Percentiles rank a stretch among this genome's conserved stretches.
These are phyloP conservation scores for Eristalis arbustorum DNA, from an alignment of 2,888 invertebrate species.

Conservation along the genomic window DNA sequence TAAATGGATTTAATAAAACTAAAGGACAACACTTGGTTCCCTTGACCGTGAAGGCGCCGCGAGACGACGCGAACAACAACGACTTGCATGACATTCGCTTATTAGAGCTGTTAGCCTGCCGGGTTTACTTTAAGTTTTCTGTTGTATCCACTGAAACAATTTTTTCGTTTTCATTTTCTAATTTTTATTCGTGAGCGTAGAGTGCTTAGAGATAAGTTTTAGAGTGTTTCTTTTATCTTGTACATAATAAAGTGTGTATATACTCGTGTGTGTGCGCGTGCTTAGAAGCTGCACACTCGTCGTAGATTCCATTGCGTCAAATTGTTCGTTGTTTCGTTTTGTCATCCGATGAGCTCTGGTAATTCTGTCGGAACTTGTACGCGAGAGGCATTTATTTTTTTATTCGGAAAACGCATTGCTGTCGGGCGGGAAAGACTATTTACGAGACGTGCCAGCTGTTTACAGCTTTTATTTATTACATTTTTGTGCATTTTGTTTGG, in stretches of 20 bases:
- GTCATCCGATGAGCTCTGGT: background rate
- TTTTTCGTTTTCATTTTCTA: background rate
- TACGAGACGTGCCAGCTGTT: too few relatives aligned
- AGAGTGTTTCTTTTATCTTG: constrained; percentile 57
- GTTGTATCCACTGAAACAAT: background rate
- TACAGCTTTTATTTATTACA: too few relatives aligned
- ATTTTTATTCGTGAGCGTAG: background rate
- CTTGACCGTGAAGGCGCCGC: background rate
- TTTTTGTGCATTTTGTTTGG: too few relatives aligned
- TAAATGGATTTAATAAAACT: constrained; percentile 80
- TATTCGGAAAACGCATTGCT: too few relatives aligned
- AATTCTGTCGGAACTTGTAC: background rate
- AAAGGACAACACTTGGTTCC: constrained; percentile 37
- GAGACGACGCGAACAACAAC: constrained; percentile 20
- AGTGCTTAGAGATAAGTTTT: constrained; percentile 33
- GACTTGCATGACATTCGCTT: constrained; percentile 61
- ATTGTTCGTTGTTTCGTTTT: constrained; percentile 31
- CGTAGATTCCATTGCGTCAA: background rate
- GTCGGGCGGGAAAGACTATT: too few relatives aligned
- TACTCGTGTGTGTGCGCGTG: background rate
- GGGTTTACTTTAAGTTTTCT: background rate
- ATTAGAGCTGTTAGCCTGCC: constrained; percentile 3
- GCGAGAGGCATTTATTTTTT: background rate
- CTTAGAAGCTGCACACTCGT: constrained; percentile 28
- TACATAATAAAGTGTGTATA: constrained; percentile 56